Evolutionary conservation across 1,140 invertebrate genomes (phyloP), one percentile per base, ranked within the genome.

Genomic region (Phymorhynchus buccinoides): DNA sequence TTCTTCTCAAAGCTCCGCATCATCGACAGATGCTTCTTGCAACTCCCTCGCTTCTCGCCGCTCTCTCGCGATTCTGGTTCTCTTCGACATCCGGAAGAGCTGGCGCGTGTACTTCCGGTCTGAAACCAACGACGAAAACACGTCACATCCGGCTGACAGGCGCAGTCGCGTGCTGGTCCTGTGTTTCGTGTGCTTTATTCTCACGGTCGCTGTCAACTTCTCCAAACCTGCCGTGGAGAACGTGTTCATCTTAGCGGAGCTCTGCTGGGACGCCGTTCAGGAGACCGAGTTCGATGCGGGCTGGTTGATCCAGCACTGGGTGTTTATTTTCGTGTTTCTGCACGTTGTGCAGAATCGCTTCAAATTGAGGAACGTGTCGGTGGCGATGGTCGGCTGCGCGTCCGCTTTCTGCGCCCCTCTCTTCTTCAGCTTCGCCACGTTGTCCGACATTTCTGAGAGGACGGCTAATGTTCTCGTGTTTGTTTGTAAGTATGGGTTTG

Each of bases 231-330:
- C 18, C 62, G 66, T 83, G 62, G 81, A 83, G 81, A 9, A 32
- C 1, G 62, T 73, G 41, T 73, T 66, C 81, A 37, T 62, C 22
- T 42, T 73, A 66, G 41, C 62, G 27, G 37, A 83, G 37, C 81
- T 83, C 62, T 83, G 81, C 62, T 83, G 81, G 81, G 44, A 71
- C 66, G 81, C 81, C 62, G 66, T 83, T 7, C 32, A 83, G 41
- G 62, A 83, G 37, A 83, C 18, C 27, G 66, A 71, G 41, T 83
- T 71, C 81, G 39, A 39, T 4, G 71, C 81, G 9, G 62, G 62
- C 62, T 83, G 81, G 81, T 66, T 83, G 81, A 14, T 83, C 1
- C n/a, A 62, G 35, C 81, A 83, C 41, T 83, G 81, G 81, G 22
- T 73, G 4, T 83, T 35, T 66, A 83, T 83, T 39, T 66, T 83